These are phyloP conservation scores for Trididemnum clinides DNA, from an alignment of 23 tunicate genomes.

Conservation along the genomic window DNA sequence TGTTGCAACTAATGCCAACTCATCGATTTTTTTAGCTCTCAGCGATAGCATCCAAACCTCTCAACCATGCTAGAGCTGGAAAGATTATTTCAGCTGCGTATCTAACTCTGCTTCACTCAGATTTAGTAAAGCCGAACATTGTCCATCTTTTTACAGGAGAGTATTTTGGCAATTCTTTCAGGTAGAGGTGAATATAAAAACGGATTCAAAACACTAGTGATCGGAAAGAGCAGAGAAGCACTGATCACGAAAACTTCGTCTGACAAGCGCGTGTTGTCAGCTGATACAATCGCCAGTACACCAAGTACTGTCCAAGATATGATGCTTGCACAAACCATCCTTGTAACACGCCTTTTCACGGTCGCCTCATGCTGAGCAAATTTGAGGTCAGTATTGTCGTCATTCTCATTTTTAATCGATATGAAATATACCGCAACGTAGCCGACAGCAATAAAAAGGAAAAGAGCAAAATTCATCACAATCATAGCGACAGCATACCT, in stretches of 20 bases:
- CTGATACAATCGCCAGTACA: not conserved
- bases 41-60: too few relatives aligned
- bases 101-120: too few relatives aligned
- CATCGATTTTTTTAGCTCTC: too few relatives aligned
- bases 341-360: not conserved
- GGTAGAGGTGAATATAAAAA: not conserved
- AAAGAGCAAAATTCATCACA: slow-evolving; percentile 20
- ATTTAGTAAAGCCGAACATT: not conserved
- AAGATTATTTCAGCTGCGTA: too few relatives aligned
- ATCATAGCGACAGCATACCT: slow-evolving; percentile 25
- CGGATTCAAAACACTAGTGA: slow-evolving; percentile 3
- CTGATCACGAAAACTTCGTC: not conserved
- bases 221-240: not conserved
- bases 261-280: not conserved
- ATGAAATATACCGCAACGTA: slow-evolving; percentile 7
- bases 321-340: not conserved
- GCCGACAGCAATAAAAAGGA: slow-evolving; percentile 16
- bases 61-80: too few relatives aligned
- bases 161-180: not conserved
- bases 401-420: not conserved
- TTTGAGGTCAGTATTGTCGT: not conserved
- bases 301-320: not conserved
- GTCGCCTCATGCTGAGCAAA: not conserved
- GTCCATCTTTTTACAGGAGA: not conserved
- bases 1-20: too few relatives aligned